Base-by-base conservation (phyloP, 1,140 invertebrate genomes). In the Aradophagus sp. region DNA sequence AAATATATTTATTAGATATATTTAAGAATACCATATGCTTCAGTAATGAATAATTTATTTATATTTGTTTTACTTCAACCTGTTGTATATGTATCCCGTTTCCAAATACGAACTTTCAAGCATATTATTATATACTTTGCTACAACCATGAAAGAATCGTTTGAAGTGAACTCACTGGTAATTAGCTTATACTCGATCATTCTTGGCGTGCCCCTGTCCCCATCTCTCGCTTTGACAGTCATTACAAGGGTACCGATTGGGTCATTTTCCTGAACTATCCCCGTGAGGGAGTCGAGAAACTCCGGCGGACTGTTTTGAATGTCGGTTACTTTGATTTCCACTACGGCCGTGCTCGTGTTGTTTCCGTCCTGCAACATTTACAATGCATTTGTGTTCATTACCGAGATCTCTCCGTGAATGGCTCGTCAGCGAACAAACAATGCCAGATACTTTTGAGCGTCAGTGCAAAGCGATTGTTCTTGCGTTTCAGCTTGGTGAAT, bases 161-260 rank as follows among this genome's bases (percentile, higher is more conserved):
- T n/a, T n/a, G n/a, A n/a, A n/a, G 8, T 23, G 13, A 27, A 50
- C 45, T 50, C 85, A 96, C 94, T 96, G 48, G 90, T 92, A 11
- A 95, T 84, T 17, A 96, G 83, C 73, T 95, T 91, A 76, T 95
- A 91, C 32, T 90, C 86, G 39, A 96, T 90, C 75, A 89, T 89
- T 19, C 94, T 87, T 0, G 94, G 93, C 73, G 90, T 88, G 0
- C 93, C 93, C 32, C 90, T 87, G 76, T 97, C 95, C 0, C 93
- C 93, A 80, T 96, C 95, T 32, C 90, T 86, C 0, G 95, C 95
- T 76, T 91, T 89, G 1, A 95, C 85, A 1, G 89, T 91, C 82
- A 95, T 89, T 0, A 94, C 93, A 7, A 93, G 82, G 1, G 92
- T 93, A n/a, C 94, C 94, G 36, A 96, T 93, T 0, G 92, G 89